Conservation (phyloP, 2,888 invertebrate species). For the Phragmatobia fuliginosa region DNA sequence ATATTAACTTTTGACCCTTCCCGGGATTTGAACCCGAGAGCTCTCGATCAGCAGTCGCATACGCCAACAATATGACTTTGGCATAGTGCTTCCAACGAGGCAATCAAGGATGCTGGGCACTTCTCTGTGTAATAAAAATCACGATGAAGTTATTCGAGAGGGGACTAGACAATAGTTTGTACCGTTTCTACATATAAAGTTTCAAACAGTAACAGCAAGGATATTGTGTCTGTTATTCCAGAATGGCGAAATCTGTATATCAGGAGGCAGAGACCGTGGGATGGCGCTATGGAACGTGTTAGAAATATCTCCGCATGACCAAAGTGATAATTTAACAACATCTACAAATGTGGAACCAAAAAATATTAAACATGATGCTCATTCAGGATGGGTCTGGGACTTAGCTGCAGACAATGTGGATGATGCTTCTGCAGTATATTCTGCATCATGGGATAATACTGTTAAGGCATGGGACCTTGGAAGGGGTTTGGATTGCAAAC, state of each 20-base stretch:
- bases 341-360: conserved; percentile 66
- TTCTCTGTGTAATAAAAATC: too few species aligned
- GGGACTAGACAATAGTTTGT: too few species aligned
- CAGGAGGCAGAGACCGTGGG: conserved; percentile 87
- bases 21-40: too few species aligned
- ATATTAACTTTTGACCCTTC: too few species aligned
- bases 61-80: too few species aligned
- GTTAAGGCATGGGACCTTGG: conserved; percentile 86
- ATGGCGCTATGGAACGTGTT: conserved; percentile 84
- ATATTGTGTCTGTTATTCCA: conserved; percentile 46
- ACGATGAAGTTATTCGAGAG: too few species aligned
- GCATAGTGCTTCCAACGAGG: too few species aligned
- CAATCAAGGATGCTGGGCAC: too few species aligned
- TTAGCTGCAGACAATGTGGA: conserved; percentile 77
- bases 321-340: conserved; percentile 58
- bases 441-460: conserved; percentile 88
- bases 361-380: conserved; percentile 79
- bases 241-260: conserved; percentile 83
- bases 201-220: neutral
- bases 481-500: conserved; percentile 74
- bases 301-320: conserved; percentile 63
- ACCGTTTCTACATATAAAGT: too few species aligned
- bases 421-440: conserved; percentile 80
- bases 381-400: conserved; percentile 89
- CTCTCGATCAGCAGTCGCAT: too few species aligned